Percentiles rank a stretch among this genome's conserved stretches.
Evolutionary conservation across 2,797 vertebrate genomes (phyloP).

Genomic region (Oreochromis grahami): DNA sequence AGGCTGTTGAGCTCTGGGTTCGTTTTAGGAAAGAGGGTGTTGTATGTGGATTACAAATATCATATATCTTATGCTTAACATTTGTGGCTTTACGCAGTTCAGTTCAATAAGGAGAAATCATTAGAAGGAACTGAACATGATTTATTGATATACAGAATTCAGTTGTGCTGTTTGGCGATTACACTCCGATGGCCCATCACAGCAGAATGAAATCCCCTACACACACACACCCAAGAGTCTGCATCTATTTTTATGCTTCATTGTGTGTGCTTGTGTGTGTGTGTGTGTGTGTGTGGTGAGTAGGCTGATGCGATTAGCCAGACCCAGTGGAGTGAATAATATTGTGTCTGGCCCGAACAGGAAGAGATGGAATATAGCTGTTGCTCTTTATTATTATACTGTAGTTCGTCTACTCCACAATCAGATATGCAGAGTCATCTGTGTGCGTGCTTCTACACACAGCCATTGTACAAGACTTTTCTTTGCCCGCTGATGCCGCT

Average conservation of each 20-base stretch:
- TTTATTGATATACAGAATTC: not conserved
- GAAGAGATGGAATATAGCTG: slow-evolving; percentile 52
- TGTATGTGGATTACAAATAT: not conserved
- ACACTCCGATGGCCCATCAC: not conserved
- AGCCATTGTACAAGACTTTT: not conserved
- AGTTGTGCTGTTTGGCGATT: not conserved
- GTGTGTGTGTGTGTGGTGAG: slow-evolving; percentile 23
- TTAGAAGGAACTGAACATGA: not conserved
- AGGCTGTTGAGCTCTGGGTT: not conserved
- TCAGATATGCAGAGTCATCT: slow-evolving; percentile 24
- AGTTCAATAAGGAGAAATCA: not conserved
- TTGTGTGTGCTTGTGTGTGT: not conserved
- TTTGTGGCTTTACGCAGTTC: not conserved
- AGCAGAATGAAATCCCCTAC: not conserved
- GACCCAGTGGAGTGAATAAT: slow-evolving; percentile 69
- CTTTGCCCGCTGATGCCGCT: not conserved
- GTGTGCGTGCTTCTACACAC: not conserved
- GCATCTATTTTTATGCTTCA: slow-evolving; percentile 42
- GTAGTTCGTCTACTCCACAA: slow-evolving; percentile 27
- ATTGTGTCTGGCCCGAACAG: slow-evolving; percentile 56
- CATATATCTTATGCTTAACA: not conserved
- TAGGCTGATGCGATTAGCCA: slow-evolving; percentile 65
- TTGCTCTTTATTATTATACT: slow-evolving; percentile 55
- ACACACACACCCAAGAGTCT: slow-evolving; percentile 5
- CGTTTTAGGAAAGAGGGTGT: not conserved